phyloP scores from a whole-genome alignment of 2,888 invertebrate species.

The Pogonocherus hispidulus region DNA sequence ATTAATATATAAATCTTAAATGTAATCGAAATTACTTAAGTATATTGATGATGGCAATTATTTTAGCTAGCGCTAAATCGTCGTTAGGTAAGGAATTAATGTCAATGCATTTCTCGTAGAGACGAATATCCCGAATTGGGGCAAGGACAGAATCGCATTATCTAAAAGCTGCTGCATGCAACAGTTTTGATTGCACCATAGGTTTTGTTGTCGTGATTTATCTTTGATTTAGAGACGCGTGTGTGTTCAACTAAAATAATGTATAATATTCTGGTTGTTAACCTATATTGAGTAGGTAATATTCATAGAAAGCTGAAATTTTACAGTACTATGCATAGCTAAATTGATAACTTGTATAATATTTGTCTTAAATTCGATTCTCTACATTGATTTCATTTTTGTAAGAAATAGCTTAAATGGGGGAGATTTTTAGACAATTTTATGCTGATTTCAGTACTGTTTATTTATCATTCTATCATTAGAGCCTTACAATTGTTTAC shows the following conservation, averaged over 20 bases:
- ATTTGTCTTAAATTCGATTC: too few species aligned
- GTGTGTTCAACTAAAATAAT: background rate
- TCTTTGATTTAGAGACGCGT: background rate
- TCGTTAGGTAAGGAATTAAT: slow-evolving; percentile 51
- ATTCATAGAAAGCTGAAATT: too few species aligned
- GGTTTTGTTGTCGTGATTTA: background rate
- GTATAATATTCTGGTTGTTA: too few species aligned
- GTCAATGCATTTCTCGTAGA: slow-evolving; percentile 62
- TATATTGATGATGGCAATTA: slow-evolving; percentile 41
- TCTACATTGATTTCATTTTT: too few species aligned
- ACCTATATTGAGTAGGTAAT: too few species aligned
- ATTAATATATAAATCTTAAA: slow-evolving; percentile 7
- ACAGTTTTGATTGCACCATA: slow-evolving; percentile 13
- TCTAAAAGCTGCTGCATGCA: slow-evolving; percentile 43
- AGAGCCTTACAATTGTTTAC: too few species aligned
- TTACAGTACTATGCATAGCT: too few species aligned
- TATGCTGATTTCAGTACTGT: too few species aligned
- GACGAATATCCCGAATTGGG: slow-evolving; percentile 61
- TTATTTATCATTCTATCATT: too few species aligned
- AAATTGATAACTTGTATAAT: too few species aligned
- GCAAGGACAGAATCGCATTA: slow-evolving; percentile 60
- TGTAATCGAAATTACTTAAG: slow-evolving; percentile 16
- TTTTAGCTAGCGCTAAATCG: slow-evolving; percentile 45
- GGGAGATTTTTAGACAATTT: too few species aligned
- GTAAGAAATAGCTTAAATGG: too few species aligned